Evolutionary conservation across 2,888 invertebrate genomes (phyloP).

Genomic region (Vandiemenella viatica): DNA sequence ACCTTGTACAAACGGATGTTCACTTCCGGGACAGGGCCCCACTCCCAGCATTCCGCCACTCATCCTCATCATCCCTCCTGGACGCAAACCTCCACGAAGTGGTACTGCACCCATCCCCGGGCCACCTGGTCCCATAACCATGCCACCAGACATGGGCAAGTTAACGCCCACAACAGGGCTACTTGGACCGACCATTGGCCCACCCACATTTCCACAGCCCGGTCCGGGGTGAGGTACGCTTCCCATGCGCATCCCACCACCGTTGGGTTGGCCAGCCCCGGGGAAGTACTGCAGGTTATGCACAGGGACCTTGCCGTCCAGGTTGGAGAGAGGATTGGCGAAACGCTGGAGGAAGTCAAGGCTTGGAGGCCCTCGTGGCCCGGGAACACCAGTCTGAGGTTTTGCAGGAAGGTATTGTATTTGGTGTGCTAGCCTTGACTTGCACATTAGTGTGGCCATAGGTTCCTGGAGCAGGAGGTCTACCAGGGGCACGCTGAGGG

Average conservation of each 20-base stretch:
- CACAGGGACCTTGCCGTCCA: slow-evolving; percentile 53
- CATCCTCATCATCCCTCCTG: slow-evolving; percentile 22
- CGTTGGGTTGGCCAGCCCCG: slow-evolving; percentile 37
- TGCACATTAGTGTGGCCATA: slow-evolving; percentile 64
- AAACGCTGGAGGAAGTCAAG: slow-evolving; percentile 80
- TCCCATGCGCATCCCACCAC: slow-evolving; percentile 29
- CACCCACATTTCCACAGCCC: slow-evolving; percentile 25
- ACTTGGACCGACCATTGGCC: slow-evolving; percentile 37
- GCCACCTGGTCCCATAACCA: slow-evolving; percentile 24
- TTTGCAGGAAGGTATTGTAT: slow-evolving; percentile 94
- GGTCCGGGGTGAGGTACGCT: slow-evolving; percentile 23
- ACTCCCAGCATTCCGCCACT: slow-evolving; percentile 15
- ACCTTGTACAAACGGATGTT: slow-evolving; percentile 20
- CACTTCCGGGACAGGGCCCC: slow-evolving; percentile 10
- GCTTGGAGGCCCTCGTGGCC: slow-evolving; percentile 69
- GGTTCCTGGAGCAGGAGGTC: slow-evolving; percentile 38
- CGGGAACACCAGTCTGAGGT: slow-evolving; percentile 61
- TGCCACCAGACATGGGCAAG: slow-evolving; percentile 21
- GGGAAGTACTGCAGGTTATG: slow-evolving; percentile 63
- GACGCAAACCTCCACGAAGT: slow-evolving; percentile 21
- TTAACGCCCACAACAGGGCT: slow-evolving; percentile 32
- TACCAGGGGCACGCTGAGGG: slow-evolving; percentile 44
- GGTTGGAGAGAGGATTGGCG: slow-evolving; percentile 62
- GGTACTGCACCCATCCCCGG: slow-evolving; percentile 31
- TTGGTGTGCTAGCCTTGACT: slow-evolving; percentile 91